These are phyloP conservation scores for Scophthalmus maximus DNA, from an alignment of 2,113 vertebrate genomes.

Conservation along the genomic window DNA sequence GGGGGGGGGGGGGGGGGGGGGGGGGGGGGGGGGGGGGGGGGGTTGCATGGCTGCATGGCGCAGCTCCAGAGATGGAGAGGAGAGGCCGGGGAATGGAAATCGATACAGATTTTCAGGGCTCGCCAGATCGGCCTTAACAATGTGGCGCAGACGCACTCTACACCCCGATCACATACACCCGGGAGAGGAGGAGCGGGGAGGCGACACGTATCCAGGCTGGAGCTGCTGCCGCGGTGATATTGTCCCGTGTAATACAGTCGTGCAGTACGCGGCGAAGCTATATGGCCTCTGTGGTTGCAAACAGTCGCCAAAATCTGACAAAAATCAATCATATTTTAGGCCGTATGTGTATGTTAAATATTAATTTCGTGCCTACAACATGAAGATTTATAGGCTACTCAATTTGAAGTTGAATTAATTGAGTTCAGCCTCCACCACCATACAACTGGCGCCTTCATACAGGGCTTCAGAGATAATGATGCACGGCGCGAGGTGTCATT, in stretches of 20 bases:
- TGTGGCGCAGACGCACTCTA: conserved; percentile 74
- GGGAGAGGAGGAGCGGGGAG: conserved; percentile 48
- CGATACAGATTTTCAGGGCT: conserved; percentile 81
- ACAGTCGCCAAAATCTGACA: background rate
- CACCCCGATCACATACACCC: conserved; percentile 75
- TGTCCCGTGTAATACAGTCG: background rate
- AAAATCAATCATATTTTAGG: background rate
- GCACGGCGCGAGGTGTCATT: conserved; percentile 58
- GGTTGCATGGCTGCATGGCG: conserved; percentile 68
- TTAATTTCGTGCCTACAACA: conserved; percentile 10
- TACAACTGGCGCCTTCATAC: background rate
- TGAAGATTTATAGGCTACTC: conserved; percentile 21
- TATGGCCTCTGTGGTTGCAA: background rate
- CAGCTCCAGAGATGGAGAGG: conserved; percentile 79
- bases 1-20: conserved; percentile 3
- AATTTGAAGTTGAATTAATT: conserved; percentile 20
- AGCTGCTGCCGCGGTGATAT: conserved; percentile 21
- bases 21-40: conserved; percentile 13
- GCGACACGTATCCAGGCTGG: conserved; percentile 44
- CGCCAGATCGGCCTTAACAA: conserved; percentile 83
- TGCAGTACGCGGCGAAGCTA: background rate
- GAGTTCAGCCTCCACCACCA: background rate
- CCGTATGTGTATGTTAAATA: background rate
- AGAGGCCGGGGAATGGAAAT: conserved; percentile 79
- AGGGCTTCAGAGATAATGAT: conserved; percentile 47